Evolutionary conservation across 1,140 invertebrate species (phyloP).

Genomic region (Tribolium madens): DNA sequence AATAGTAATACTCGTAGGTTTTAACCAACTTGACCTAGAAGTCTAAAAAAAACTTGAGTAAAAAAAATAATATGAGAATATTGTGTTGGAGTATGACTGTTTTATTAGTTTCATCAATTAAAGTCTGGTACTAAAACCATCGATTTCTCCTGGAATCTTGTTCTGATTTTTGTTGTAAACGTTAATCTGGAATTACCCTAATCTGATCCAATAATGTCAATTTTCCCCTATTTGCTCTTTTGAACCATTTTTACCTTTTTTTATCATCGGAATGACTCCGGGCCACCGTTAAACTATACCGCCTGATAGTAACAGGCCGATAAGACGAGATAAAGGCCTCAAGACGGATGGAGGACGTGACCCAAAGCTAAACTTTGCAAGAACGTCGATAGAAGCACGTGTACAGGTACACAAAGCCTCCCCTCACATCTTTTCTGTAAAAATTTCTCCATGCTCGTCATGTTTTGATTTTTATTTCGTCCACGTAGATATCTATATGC

Average conservation of each 20-base stretch:
- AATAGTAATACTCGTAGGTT: too few relatives aligned
- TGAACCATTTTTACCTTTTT: constrained; percentile 15
- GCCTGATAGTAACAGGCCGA: constrained; percentile 38
- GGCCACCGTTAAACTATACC: constrained; percentile 40
- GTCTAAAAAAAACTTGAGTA: too few relatives aligned
- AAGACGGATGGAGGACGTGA: constrained; percentile 51
- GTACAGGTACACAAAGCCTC: constrained; percentile 17
- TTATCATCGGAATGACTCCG: constrained; percentile 15
- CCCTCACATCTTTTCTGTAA: background rate
- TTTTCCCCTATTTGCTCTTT: background rate
- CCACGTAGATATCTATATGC: constrained; percentile 46
- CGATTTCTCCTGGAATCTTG: too few relatives aligned
- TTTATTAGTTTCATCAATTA: too few relatives aligned
- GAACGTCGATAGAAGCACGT: constrained; percentile 41
- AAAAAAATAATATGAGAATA: too few relatives aligned
- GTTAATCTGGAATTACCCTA: too few relatives aligned
- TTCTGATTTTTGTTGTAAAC: too few relatives aligned
- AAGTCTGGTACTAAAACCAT: too few relatives aligned
- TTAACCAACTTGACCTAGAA: too few relatives aligned
- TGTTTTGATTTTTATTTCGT: constrained; percentile 46
- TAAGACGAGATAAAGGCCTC: constrained; percentile 43
- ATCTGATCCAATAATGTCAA: too few relatives aligned
- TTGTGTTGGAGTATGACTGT: too few relatives aligned
- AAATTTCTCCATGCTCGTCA: constrained; percentile 9
- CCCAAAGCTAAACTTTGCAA: constrained; percentile 35